Percentiles rank a stretch among this genome's conserved stretches.
phyloP scores from a whole-genome alignment of 2,797 vertebrate species.

The Buceros bicornis region DNA sequence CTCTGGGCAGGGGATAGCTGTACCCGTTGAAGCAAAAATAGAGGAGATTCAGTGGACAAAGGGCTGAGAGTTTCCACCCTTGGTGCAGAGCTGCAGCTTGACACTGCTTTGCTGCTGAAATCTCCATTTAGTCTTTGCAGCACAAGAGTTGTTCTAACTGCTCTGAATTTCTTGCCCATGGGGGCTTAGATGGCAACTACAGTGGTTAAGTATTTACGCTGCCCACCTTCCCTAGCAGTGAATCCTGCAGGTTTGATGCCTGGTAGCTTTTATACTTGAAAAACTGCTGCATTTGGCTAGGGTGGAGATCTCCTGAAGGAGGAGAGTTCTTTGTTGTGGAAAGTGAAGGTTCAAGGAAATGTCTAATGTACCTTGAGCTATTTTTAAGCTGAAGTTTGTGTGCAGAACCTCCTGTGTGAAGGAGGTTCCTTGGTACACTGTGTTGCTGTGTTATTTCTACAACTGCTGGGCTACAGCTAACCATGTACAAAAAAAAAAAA shows the following conservation, averaged over 20 bases:
- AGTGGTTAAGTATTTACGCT: not conserved
- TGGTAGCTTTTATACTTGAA: not conserved
- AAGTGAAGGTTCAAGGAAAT: not conserved
- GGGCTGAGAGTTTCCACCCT: not conserved
- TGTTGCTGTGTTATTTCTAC: not conserved
- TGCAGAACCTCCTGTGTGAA: not conserved
- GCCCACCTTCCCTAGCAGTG: not conserved
- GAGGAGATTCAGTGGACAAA: not conserved
- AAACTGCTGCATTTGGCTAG: not conserved
- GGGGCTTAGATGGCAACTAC: not conserved
- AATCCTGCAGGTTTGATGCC: not conserved
- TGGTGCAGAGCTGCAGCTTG: not conserved
- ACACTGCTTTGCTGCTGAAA: not conserved
- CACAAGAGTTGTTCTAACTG: not conserved
- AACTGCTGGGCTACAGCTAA: not conserved
- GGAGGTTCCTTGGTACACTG: not conserved
- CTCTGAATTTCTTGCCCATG: not conserved
- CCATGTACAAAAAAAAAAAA: rapidly evolving
- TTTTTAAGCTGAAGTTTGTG: not conserved
- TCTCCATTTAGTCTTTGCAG: not conserved
- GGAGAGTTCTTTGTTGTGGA: not conserved
- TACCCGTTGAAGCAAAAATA: not conserved
- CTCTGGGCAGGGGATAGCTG: not conserved
- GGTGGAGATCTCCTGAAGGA: not conserved
- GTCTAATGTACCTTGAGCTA: not conserved